Evolutionary conservation across 35 echinoderm and acorn worm genomes (phyloP), one percentile per base, ranked within the genome.

Genomic region (Apostichopus japonicus): DNA sequence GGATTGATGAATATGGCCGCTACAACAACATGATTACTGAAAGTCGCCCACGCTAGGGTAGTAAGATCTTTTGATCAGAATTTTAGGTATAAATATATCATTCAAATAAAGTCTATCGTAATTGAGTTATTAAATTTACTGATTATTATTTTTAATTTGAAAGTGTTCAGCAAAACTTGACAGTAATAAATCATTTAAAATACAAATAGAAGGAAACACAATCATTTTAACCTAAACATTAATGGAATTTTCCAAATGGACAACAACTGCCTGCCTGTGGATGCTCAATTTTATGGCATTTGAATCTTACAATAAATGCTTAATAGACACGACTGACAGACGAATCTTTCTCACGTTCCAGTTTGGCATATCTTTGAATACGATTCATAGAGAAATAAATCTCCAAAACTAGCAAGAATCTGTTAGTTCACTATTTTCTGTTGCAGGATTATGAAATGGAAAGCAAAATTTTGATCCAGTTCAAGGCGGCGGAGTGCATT

Each of bases 1-100:
- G 56, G 56, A 56, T 15, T 22, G 53, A 59, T 11, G 81, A 84
- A 84, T 58, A 84, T 84, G 81, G 81, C 81, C 81, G 81, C 81
- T 84, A 57, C 81, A 84, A 84, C 81, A 84, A 84, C 81, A 84
- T 84, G 81, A 54, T 58, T 84, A 84, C 54, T 17, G 54, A 84
- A 84, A 58, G 55, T 84, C 81, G 81, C 81, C 81, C 81, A 84
- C 81, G 81, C 81, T 58, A 22, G 81, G 81, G 81, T 15, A 53
- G 8, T 80, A 80, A 1, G 10, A 24, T 79, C 25, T 6, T 6
- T 79, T 23, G 51, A 23, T 13, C 51, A n/a, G 6, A 51, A 24
- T 79, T 14, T 77, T 10, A 77, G 4, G 75, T 19, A 77, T 14
- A 17, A 8, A 14, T 23, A 27, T n/a, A 77, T 6, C 19, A 27